Conservation (phyloP, 2,797 vertebrate genomes). For the Enteromius viviparus region DNA sequence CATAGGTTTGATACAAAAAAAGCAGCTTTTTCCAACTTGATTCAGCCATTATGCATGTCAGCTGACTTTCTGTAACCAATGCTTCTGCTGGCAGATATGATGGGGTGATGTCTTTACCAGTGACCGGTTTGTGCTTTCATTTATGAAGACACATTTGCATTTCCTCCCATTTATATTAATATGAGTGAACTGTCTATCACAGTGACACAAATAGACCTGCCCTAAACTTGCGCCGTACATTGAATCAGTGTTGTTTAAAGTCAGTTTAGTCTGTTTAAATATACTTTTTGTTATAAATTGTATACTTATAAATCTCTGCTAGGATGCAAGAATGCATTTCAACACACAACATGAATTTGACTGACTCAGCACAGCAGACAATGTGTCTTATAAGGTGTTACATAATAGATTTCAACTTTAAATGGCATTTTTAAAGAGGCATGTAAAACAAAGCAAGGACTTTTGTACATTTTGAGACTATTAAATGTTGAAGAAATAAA, state of each 20-base stretch:
- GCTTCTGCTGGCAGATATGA: too few relatives aligned
- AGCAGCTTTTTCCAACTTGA: neutral
- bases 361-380: neutral
- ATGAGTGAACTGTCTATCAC: neutral
- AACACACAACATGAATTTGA: neutral
- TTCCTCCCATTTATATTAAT: neutral
- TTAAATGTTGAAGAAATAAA: constrained; percentile 23
- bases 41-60: too few relatives aligned
- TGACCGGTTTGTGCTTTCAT: neutral
- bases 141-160: neutral
- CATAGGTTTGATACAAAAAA: neutral
- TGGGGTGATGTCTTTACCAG: neutral
- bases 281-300: neutral
- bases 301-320: neutral
- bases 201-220: neutral
- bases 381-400: too few relatives aligned
- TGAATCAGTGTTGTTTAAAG: neutral
- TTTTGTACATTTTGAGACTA: constrained; percentile 13
- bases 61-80: too few relatives aligned
- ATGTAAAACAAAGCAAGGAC: neutral
- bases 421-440: neutral
- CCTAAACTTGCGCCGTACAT: neutral
- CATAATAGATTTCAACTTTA: neutral
- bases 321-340: neutral
- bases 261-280: neutral